Conservation (phyloP, 2,113 vertebrate species). For the Egretta garzetta region DNA sequence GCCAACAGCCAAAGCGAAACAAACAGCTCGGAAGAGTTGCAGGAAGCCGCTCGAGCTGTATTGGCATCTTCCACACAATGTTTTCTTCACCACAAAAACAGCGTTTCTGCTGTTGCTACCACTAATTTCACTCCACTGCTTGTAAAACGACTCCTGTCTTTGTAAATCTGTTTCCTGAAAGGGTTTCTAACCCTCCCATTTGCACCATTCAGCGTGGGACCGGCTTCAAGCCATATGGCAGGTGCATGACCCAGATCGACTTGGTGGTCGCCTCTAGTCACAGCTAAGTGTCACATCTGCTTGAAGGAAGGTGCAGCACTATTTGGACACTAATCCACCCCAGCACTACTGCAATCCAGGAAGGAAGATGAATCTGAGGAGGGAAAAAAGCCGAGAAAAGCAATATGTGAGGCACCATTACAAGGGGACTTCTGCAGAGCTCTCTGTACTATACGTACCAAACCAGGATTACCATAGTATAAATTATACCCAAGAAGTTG, state of each 20-base stretch:
- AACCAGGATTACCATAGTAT: neutral
- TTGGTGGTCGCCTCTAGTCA: neutral
- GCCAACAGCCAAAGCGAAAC: neutral
- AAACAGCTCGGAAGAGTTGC: neutral
- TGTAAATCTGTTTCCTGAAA: neutral
- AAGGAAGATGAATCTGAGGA: neutral
- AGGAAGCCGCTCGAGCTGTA: neutral
- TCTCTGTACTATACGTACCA: neutral
- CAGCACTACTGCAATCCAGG: neutral
- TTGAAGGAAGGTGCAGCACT: neutral
- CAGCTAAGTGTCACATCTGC: neutral
- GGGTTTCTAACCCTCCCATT: neutral
- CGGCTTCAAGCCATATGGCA: rapidly evolving
- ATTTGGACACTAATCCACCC: neutral
- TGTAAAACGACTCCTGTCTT: neutral
- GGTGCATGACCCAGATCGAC: neutral
- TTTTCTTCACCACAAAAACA: constrained; percentile 19
- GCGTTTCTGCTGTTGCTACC: neutral
- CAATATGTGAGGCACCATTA: neutral
- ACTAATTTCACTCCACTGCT: neutral
- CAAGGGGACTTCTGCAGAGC: neutral
- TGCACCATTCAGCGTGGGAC: neutral
- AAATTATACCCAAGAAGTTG: neutral
- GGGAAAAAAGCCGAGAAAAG: neutral
- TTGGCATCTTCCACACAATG: neutral